phyloP scores from a whole-genome alignment of 2,113 vertebrate species.

The Silurus asotus region DNA sequence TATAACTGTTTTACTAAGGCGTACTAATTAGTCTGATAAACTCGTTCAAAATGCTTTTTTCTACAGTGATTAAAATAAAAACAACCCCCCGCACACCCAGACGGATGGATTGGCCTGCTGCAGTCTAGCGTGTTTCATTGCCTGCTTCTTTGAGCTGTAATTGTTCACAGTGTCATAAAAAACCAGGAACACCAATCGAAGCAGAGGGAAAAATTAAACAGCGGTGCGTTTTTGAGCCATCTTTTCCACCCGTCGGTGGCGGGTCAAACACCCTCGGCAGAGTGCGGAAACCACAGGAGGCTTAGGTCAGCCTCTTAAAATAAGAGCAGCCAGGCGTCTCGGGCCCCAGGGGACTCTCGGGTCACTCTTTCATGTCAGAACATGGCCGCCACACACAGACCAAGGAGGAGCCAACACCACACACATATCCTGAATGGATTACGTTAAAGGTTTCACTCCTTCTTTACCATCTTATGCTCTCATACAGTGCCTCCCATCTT shows the following conservation, averaged over 20 bases:
- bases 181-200: slow-evolving; percentile 39
- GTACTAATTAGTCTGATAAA: slow-evolving; percentile 37
- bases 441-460: neutral
- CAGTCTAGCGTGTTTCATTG: slow-evolving; percentile 47
- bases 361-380: slow-evolving; percentile 47
- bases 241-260: slow-evolving; percentile 32
- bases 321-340: slow-evolving; percentile 40
- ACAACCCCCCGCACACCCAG: neutral
- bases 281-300: slow-evolving; percentile 37
- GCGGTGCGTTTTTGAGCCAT: slow-evolving; percentile 19
- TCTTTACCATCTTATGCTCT: neutral
- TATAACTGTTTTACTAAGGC: slow-evolving; percentile 3
- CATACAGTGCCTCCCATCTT: neutral
- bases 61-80: slow-evolving; percentile 18
- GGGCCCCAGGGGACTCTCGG: slow-evolving; percentile 15
- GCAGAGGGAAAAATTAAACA: slow-evolving; percentile 8
- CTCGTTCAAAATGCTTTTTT: slow-evolving; percentile 7
- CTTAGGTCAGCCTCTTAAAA: slow-evolving; percentile 49
- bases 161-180: slow-evolving; percentile 56
- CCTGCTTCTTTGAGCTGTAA: slow-evolving; percentile 54
- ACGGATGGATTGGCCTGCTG: slow-evolving; percentile 1
- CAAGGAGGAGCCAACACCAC: slow-evolving; percentile 18
- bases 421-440: slow-evolving; percentile 23
- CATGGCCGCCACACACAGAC: slow-evolving; percentile 30
- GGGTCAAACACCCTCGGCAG: neutral